These are phyloP conservation scores for Leptonema lineaticorne DNA, from an alignment of 1,140 invertebrate genomes.

Conservation along the genomic window DNA sequence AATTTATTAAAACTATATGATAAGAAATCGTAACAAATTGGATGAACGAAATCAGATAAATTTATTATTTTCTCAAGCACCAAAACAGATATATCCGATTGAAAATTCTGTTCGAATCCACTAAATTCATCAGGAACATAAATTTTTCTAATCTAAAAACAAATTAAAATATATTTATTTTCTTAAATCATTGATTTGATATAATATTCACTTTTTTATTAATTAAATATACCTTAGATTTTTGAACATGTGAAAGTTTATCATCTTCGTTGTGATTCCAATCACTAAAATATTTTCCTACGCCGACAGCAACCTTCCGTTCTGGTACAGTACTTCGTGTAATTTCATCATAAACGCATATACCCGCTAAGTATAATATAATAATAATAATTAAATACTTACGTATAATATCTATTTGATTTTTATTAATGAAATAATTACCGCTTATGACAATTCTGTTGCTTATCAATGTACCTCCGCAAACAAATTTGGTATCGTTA, in stretches of 20 bases:
- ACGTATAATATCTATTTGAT: not conserved
- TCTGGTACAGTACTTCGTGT: not conserved
- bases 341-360: not conserved
- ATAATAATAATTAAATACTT: not conserved
- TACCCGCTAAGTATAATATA: not conserved
- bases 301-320: not conserved
- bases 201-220: not conserved
- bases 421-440: not conserved
- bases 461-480: constrained; percentile 12
- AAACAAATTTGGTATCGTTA: not conserved
- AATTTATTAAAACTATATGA: not conserved
- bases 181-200: not conserved
- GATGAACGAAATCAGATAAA: constrained; percentile 1
- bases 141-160: too few relatives aligned
- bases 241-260: not conserved
- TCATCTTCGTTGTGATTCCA: not conserved
- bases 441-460: constrained; percentile 12
- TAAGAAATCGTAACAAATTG: constrained; percentile 14
- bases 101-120: constrained; percentile 14
- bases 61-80: not conserved
- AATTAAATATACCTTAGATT: not conserved
- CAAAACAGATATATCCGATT: constrained; percentile 25
- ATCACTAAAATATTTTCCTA: not conserved
- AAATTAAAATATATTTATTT: not conserved
- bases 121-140: constrained; percentile 12